Evolutionary conservation across 2,113 vertebrate genomes (phyloP), one percentile per base, ranked within the genome.

Genomic region (Myiopsitta monachus): DNA sequence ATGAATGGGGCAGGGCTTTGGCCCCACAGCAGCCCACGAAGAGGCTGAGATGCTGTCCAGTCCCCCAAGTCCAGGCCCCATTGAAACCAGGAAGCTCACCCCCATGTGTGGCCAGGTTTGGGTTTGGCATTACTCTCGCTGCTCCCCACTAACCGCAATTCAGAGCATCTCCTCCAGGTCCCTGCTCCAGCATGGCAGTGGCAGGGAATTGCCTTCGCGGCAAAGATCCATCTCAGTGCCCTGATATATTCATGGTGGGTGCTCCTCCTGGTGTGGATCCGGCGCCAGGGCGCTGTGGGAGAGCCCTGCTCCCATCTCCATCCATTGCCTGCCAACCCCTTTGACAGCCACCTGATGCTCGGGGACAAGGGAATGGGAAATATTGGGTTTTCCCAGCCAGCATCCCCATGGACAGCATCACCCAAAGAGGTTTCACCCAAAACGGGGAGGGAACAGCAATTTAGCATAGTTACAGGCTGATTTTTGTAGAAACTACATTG

Each of bases 1-100:
- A 2, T 0, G 3, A 0, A 0, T 31, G 39, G 81, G 19, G 9
- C 15, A 0, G 4, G 44, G 82, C 11, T 41, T 74, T 1, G 0
- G 27, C 67, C 33, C 47, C 1, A 1, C 30, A 9, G 4, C 43
- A 49, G 61, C 75, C 43, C 28, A 8, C 0, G 1, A 13, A 13
- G 61, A 31, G 47, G 33, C 33, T 36, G 72, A 67, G 66, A 11
- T 19, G 31, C 49, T 57, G 36, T 51, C 59, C 3, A 8, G 10
- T 24, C 44, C 7, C 6, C 12, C 1, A 0, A 9, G 22, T 3
- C 43, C 81, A 41, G 68, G 24, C 52, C 76, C 82, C 1, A 0
- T 1, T 8, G 46, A 38, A 38, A 17, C 17, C 0, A 1, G 46
- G 67, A 62, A 41, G 67, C 61, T 78, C 46, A 27, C 13, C 59